Base-by-base conservation (phyloP, 1,140 invertebrate genomes). In the Heliothis virescens region DNA sequence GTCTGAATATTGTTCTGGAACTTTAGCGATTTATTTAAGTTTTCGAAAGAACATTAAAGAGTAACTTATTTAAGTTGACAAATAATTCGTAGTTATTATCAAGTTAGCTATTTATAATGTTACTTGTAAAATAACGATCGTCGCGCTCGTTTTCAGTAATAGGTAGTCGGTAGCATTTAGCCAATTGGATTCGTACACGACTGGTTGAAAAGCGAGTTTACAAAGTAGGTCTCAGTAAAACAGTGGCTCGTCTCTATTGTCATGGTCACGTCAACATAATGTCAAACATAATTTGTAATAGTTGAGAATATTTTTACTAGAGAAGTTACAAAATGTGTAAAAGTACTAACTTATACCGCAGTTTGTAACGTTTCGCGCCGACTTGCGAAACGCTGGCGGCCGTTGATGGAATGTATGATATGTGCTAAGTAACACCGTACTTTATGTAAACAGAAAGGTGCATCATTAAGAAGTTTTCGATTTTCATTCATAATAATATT, bases 221-320 rank as follows among this genome's bases (percentile, higher is more conserved):
- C 48, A 48, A 69, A 76, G 26, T 26, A 34, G 74, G 74, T 16
- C 60, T 76, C 48, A 34, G 55, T 65, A 52, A 65, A 76, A 76
- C 60, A 76, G 74, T 76, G 50, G 74, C 21, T 52, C 74, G 13
- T 62, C 29, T 53, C 74, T 76, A 76, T 76, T 76, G 74, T 76
- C 74, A 76, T n/a, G 74, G 60, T 53, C 74, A 76, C 60, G 60
- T 59, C 71, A 59, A 18, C 47, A 63, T 76, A 65, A 53, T 76
- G 74, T 76, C 74, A 75, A 75, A 65, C 74, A 76, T 53, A 63
- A 65, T 76, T 76, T 76, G 74, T 76, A 76, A 63, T 76, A 62
- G 29, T 76, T 63, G 15, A 76, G 63, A 52, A 76, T 76, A 76
- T 76, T 76, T 76, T 65, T 63, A 65, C 60, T 55, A 34, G 74